Conservation (phyloP, 2,113 vertebrate species). For the Spermophilus dauricus region DNA sequence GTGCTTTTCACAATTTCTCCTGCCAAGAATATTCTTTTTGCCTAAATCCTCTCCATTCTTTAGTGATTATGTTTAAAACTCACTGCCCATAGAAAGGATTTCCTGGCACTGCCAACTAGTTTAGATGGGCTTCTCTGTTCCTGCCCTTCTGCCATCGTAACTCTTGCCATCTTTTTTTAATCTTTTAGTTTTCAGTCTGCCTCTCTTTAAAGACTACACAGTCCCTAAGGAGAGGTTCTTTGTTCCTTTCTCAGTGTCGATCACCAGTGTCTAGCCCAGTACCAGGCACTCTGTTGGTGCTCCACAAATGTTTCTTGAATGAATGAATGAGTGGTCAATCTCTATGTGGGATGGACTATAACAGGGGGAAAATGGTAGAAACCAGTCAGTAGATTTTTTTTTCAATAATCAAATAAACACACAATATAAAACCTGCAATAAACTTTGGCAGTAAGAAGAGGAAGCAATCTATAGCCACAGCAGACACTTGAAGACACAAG, state of each 20-base stretch:
- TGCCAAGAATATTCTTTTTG: not conserved
- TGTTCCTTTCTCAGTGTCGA: not conserved
- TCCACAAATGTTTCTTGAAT: not conserved
- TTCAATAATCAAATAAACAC: not conserved
- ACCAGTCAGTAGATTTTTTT: not conserved
- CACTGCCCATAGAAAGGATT: not conserved
- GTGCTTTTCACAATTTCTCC: not conserved
- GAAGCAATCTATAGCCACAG: not conserved
- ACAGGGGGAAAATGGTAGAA: not conserved
- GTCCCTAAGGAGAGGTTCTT: not conserved
- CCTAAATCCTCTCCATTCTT: not conserved
- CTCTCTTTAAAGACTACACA: not conserved
- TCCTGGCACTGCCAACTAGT: not conserved
- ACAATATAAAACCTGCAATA: not conserved
- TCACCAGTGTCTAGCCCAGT: not conserved
- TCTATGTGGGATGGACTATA: not conserved
- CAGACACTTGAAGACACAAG: not conserved
- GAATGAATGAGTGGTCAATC: not conserved
- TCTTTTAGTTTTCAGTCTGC: not conserved
- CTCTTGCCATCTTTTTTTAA: not conserved
- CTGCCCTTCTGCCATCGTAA: not conserved
- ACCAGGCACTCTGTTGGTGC: not conserved
- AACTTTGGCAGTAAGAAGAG: not conserved
- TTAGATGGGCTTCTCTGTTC: too few relatives aligned
- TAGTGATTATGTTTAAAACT: not conserved